phyloP scores from a whole-genome alignment of 2,113 vertebrate genomes.

The Prionailurus viverrinus region DNA sequence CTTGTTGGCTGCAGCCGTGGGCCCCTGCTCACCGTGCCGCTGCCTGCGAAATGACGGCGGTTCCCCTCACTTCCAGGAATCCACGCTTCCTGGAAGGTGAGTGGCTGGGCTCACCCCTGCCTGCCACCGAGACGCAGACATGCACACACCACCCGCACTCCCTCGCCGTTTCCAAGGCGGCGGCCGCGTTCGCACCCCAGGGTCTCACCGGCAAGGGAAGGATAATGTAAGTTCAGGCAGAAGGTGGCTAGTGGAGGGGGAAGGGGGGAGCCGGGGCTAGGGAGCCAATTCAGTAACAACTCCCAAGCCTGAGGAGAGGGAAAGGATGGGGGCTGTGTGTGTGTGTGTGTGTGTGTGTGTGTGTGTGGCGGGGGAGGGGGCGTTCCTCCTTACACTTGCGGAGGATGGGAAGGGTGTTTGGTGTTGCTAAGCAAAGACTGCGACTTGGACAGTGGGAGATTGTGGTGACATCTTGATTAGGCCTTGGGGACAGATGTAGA shows the following conservation, averaged over 20 bases:
- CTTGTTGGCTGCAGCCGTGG: constrained; percentile 79
- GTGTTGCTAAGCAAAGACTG: constrained; percentile 82
- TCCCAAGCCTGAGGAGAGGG: constrained; percentile 73
- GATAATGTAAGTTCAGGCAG: constrained; percentile 86
- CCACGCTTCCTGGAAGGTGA: constrained; percentile 90
- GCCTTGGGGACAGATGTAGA: constrained; percentile 80
- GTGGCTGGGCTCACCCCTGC: constrained; percentile 88
- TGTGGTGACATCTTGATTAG: constrained; percentile 85
- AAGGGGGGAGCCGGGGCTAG: constrained; percentile 52
- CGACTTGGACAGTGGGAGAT: constrained; percentile 80
- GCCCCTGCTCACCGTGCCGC: constrained; percentile 84
- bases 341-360: background rate
- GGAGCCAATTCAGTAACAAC: constrained; percentile 80
- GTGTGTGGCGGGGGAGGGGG: constrained; percentile 80
- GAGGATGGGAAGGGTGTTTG: constrained; percentile 81
- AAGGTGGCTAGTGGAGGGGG: constrained; percentile 71
- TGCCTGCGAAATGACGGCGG: constrained; percentile 87
- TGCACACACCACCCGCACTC: constrained; percentile 87
- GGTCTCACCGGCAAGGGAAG: constrained; percentile 88
- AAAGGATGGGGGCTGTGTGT: constrained; percentile 63
- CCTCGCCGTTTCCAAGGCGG: constrained; percentile 89
- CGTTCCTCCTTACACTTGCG: constrained; percentile 76
- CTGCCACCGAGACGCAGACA: constrained; percentile 87
- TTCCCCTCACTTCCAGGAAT: constrained; percentile 89
- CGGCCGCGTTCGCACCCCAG: constrained; percentile 86